Evolutionary conservation across 2,113 vertebrate species (phyloP), one percentile per base, ranked within the genome.

Genomic region (Pteropus alecto): DNA sequence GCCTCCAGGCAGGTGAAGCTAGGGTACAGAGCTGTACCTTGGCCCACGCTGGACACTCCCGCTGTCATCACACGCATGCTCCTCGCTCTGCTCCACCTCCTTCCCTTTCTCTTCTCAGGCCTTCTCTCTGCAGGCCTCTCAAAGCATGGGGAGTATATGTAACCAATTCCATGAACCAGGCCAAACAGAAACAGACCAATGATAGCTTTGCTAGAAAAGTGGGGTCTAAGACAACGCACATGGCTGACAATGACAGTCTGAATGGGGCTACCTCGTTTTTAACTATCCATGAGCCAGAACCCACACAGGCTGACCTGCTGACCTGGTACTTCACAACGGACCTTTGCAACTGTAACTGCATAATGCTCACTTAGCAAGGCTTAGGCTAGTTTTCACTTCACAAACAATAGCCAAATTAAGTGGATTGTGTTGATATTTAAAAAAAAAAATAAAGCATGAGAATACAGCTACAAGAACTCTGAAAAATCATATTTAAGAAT

Each of bases 11-110:
- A 33, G 63, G 6, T 8, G 41, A 1, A 0, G n/a, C 43, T 41
- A 43, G 30, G 46, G 43, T 26, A 24, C 0, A 2, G 61, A 43
- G 54, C 78, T 35, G 56, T 10, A 18, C 33, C 7, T 12, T 0
- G 33, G 78, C 43, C 35, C 18, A 18, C 0, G 0, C 5, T 14
- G 54, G 63, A 12, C 2, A 0, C 63, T 1, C 35, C 63, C 41
- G 28, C 10, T 0, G 13, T 16, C 48, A 9, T 61, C 41, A 13
- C 1, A 1, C 1, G 30, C 41, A 16, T 0, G 2, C 14, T 68
- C 15, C 28, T 65, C 14, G 28, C 15, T 1, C 6, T 9, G 9
- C 48, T 9, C 38, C 13, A 0, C 30, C 21, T 63, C 19, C 61
- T 22, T 24, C 41, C 30, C 35, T 61, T 33, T 35, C 58, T 46